Evolutionary conservation across 2,888 invertebrate species (phyloP).

Genomic region (Mesorhabditis spiculigera): DNA sequence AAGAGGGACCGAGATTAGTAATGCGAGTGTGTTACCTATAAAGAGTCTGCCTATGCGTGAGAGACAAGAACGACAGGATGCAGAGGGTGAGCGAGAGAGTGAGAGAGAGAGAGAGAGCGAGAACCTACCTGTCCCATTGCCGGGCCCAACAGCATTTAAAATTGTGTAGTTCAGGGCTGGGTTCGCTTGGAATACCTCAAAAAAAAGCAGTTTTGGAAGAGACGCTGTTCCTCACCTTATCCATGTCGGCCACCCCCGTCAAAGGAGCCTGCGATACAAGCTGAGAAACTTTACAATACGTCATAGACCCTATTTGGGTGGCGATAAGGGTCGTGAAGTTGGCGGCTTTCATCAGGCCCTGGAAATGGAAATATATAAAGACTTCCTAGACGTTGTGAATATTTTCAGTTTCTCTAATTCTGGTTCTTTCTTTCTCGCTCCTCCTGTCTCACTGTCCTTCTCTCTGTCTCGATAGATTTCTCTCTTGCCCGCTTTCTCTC

Average conservation of each 20-base stretch:
- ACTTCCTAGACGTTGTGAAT: not conserved
- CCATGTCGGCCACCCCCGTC: not conserved
- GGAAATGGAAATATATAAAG: not conserved
- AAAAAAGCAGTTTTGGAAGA: not conserved
- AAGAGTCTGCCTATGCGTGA: no score
- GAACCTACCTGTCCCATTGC: not conserved
- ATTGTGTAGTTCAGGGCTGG: not conserved
- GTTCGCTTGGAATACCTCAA: not conserved
- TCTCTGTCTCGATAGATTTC: no score
- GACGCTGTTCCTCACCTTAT: not conserved
- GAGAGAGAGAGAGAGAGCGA: not conserved
- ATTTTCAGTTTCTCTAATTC: no score
- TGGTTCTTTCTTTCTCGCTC: no score
- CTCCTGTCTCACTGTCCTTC: no score
- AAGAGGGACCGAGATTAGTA: no score
- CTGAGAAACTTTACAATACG: not conserved
- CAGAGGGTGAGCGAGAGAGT: not conserved
- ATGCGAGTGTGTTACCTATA: no score
- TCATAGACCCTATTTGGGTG: not conserved
- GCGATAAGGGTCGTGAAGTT: not conserved
- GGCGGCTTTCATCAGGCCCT: slow-evolving; percentile 1
- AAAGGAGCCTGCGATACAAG: not conserved
- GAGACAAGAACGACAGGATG: not conserved
- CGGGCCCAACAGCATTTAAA: not conserved
- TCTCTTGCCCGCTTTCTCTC: no score